Conservation (phyloP, 2,113 vertebrate genomes). For the Reinhardtius hippoglossoides region DNA sequence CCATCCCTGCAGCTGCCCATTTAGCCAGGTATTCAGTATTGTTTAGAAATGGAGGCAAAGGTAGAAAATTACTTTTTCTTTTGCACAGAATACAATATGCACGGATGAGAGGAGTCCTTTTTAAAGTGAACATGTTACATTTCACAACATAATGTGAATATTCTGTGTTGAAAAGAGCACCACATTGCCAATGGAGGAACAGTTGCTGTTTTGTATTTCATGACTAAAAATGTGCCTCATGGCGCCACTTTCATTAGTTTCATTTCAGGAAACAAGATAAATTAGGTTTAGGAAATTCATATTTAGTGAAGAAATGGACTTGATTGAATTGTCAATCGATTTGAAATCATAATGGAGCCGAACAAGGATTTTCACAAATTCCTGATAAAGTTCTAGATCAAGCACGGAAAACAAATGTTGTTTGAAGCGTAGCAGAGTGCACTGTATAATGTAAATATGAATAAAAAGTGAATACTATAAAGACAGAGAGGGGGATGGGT, state of each 20-base stretch:
- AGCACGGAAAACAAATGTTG: background rate
- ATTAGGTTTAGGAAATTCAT: background rate
- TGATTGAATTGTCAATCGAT: background rate
- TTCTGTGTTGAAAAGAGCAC: conserved; percentile 7
- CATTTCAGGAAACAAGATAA: background rate
- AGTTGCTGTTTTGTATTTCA: background rate
- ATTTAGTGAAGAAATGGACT: background rate
- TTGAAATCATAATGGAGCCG: background rate
- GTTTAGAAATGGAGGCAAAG: background rate
- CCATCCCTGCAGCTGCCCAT: background rate
- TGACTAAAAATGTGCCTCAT: background rate
- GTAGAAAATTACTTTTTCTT: background rate
- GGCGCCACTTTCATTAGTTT: conserved; percentile 5
- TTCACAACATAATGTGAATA: background rate
- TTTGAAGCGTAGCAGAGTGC: background rate
- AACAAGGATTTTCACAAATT: conserved; percentile 5
- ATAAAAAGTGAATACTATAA: conserved; percentile 23
- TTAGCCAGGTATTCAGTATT: background rate
- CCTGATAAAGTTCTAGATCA: background rate
- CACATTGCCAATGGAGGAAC: background rate
- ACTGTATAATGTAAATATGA: conserved; percentile 45
- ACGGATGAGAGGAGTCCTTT: background rate
- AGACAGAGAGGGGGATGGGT: conserved; percentile 9
- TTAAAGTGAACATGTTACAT: conserved; percentile 6
- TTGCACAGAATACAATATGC: background rate